Evolutionary conservation across 2,888 invertebrate species (phyloP).

Genomic region (Crioceris asparagi): DNA sequence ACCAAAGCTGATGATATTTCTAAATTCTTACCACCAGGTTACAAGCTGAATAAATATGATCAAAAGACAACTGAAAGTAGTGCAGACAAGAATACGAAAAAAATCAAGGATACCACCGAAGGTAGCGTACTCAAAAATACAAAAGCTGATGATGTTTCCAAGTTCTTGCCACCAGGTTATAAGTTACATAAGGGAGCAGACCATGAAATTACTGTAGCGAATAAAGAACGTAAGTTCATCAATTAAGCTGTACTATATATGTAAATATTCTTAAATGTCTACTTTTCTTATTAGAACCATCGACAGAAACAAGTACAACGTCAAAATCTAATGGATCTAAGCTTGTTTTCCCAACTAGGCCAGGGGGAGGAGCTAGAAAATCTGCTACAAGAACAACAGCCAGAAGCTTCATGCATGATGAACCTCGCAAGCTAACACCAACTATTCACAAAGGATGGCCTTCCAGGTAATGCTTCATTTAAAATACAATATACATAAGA

Average conservation of each 20-base stretch:
- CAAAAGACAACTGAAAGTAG: slow-evolving; percentile 22
- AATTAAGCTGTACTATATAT: too few species aligned
- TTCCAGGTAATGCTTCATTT: slow-evolving; percentile 50
- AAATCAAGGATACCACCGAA: slow-evolving; percentile 9
- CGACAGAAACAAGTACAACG: slow-evolving; percentile 35
- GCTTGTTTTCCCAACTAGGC: slow-evolving; percentile 70
- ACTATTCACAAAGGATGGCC: slow-evolving; percentile 80
- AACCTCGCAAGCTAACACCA: slow-evolving; percentile 42
- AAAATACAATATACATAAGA: slow-evolving; percentile 1
- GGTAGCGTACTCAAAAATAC: slow-evolving; percentile 21
- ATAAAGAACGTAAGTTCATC: slow-evolving; percentile 32
- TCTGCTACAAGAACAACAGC: slow-evolving; percentile 29
- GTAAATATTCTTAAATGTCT: too few species aligned
- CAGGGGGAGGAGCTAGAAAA: slow-evolving; percentile 50
- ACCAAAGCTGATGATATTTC: slow-evolving; percentile 34
- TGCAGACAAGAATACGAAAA: slow-evolving; percentile 14
- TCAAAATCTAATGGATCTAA: slow-evolving; percentile 46
- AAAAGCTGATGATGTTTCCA: slow-evolving; percentile 28
- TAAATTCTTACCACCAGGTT: slow-evolving; percentile 35
- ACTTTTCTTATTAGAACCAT: too few species aligned
- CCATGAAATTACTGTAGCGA: slow-evolving; percentile 34
- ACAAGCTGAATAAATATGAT: slow-evolving; percentile 18
- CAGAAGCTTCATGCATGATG: slow-evolving; percentile 17
- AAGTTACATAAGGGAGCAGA: slow-evolving; percentile 35
- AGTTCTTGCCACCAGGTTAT: slow-evolving; percentile 37